Conservation (phyloP, 1,140 invertebrate species). For the Brachionus rubens region DNA sequence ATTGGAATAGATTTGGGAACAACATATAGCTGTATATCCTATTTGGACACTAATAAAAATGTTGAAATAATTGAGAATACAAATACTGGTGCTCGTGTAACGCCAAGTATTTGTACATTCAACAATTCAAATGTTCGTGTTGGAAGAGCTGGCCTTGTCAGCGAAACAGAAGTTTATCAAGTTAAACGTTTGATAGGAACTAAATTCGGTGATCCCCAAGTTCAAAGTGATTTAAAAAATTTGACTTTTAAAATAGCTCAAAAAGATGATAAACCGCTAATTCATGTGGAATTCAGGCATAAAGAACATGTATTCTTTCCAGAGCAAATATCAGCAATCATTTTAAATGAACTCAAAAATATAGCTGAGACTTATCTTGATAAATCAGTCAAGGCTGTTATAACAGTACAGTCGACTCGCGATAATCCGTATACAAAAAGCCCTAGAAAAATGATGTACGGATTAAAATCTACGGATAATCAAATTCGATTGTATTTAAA, state of each 20-base stretch:
- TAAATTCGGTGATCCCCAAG: constrained; percentile 79
- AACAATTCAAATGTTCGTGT: constrained; percentile 94
- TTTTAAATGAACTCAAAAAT: constrained; percentile 81
- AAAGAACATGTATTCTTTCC: constrained; percentile 82
- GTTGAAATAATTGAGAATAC: constrained; percentile 97
- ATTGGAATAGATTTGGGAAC: constrained; percentile 45
- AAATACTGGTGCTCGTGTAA: constrained; percentile 92
- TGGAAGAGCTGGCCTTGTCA: constrained; percentile 81
- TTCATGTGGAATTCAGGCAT: constrained; percentile 77
- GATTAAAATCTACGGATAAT: constrained; percentile 96
- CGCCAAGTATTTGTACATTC: constrained; percentile 55
- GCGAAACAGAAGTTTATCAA: constrained; percentile 69
- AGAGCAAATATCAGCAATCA: constrained; percentile 82
- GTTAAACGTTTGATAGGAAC: constrained; percentile 80
- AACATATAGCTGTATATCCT: constrained; percentile 55
- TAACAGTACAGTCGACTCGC: too few species aligned
- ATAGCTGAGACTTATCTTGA: constrained; percentile 93
- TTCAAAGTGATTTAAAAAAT: constrained; percentile 87
- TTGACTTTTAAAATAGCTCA: constrained; percentile 70
- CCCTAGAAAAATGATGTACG: too few species aligned
- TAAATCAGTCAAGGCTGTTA: constrained; percentile 69
- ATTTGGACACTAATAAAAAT: constrained; percentile 70
- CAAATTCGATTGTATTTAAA: constrained; percentile 76
- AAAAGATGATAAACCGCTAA: constrained; percentile 65
- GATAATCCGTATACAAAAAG: too few species aligned